A percentile compares a stretch with the other conserved stretches of the same genome.
Evolutionary conservation across 2,113 vertebrate species (phyloP).

Genomic region (Laticauda colubrina): DNA sequence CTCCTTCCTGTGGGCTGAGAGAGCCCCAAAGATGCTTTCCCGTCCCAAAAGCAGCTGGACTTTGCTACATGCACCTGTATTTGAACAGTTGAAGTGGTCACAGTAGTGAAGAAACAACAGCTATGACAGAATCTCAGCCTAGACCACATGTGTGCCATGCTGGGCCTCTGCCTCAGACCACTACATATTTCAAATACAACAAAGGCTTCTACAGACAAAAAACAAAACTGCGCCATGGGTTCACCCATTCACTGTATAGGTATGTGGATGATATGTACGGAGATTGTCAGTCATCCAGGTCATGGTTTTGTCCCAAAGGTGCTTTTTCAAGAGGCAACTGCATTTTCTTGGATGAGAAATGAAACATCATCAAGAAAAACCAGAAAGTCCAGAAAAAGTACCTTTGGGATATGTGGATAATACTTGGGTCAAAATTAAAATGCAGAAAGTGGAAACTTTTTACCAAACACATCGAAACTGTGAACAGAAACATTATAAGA

Average conservation of each 20-base stretch:
- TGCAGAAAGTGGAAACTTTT: neutral
- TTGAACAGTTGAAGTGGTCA: neutral
- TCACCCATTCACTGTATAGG: neutral
- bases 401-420: neutral
- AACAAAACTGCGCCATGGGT: neutral
- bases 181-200: neutral
- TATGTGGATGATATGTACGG: neutral
- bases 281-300: no score
- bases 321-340: no score
- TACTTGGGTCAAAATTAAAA: neutral
- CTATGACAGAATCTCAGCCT: neutral
- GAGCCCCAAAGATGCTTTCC: neutral
- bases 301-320: no score
- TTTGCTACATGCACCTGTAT: neutral
- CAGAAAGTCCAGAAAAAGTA: no score
- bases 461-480: neutral
- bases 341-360: no score
- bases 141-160: neutral
- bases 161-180: neutral
- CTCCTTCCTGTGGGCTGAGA: neutral
- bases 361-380: no score
- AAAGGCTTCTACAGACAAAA: neutral
- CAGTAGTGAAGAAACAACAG: neutral
- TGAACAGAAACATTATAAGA: neutral
- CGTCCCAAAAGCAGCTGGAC: neutral